Percentiles rank a stretch among this genome's conserved stretches.
Conservation (phyloP, 2,888 invertebrate species). For the Himalopsyche anomala region DNA sequence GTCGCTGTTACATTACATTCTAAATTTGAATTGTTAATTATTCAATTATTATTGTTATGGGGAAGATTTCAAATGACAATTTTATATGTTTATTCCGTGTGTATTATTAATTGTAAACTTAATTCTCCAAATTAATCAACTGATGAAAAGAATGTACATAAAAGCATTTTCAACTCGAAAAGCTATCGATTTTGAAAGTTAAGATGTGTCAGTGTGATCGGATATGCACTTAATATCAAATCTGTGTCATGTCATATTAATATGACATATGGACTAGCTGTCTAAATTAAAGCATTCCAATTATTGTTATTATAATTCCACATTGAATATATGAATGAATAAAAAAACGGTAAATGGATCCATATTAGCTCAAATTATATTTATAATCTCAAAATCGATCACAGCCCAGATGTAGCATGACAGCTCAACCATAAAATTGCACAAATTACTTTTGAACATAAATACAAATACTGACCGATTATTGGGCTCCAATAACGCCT, state of each 20-base stretch:
- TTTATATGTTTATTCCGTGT: too few species aligned
- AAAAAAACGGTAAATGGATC: background rate
- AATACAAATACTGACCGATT: slow-evolving; percentile 27
- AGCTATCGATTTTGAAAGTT: slow-evolving; percentile 37
- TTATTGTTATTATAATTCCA: background rate
- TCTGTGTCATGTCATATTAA: slow-evolving; percentile 42
- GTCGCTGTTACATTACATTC: background rate
- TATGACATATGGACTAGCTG: slow-evolving; percentile 39
- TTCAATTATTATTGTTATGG: background rate
- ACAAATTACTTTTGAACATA: slow-evolving; percentile 16
- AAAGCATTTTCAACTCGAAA: slow-evolving; percentile 28
- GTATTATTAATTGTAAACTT: too few species aligned
- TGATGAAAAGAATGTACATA: background rate
- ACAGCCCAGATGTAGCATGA: slow-evolving; percentile 44
- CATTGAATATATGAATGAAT: background rate
- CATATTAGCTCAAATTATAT: slow-evolving; percentile 33
- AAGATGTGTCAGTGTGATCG: slow-evolving; percentile 43
- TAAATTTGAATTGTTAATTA: background rate
- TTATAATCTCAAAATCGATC: slow-evolving; percentile 32
- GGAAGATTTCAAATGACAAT: too few species aligned
- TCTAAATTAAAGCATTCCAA: background rate
- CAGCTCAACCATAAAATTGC: slow-evolving; percentile 43
- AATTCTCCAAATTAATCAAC: background rate
- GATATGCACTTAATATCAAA: slow-evolving; percentile 42
- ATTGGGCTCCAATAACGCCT: slow-evolving; percentile 26